A percentile compares a stretch with the other conserved stretches of the same genome.
phyloP scores from a whole-genome alignment of 2,113 vertebrate genomes.

The Atherinomorus stipes region DNA sequence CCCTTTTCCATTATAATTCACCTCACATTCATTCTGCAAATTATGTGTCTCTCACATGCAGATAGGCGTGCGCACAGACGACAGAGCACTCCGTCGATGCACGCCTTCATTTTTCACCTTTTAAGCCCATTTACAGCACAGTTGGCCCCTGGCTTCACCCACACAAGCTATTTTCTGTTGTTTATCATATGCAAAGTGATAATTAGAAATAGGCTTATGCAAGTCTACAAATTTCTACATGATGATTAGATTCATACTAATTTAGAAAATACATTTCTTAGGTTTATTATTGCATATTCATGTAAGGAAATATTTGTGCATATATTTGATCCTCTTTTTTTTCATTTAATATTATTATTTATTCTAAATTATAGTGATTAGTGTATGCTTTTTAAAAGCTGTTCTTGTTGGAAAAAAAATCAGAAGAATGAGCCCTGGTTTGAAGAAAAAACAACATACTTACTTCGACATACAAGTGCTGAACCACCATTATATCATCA shows the following conservation, averaged over 20 bases:
- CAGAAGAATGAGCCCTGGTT: not conserved
- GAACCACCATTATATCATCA: conserved; percentile 4
- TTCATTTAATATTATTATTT: not conserved
- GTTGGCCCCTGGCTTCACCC: conserved; percentile 56
- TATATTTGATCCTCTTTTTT: not conserved
- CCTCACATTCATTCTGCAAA: conserved; percentile 28
- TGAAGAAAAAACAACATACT: no score
- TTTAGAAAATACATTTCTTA: not conserved
- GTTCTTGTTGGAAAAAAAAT: not conserved
- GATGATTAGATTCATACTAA: conserved; percentile 13
- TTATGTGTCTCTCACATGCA: conserved; percentile 11
- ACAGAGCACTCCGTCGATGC: conserved; percentile 24
- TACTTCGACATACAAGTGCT: not conserved
- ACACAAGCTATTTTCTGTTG: conserved; percentile 66
- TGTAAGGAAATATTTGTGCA: not conserved
- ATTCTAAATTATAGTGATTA: not conserved
- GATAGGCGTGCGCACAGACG: conserved; percentile 12
- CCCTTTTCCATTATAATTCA: conserved; percentile 36
- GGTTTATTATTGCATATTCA: not conserved
- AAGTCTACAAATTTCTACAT: not conserved
- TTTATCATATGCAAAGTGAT: conserved; percentile 61
- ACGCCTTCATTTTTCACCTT: conserved; percentile 60
- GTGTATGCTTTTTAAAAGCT: not conserved
- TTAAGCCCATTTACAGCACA: conserved; percentile 52
- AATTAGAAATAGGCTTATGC: conserved; percentile 47